These are phyloP conservation scores for Talpa occidentalis DNA, from an alignment of 2,113 vertebrate genomes.

Conservation along the genomic window DNA sequence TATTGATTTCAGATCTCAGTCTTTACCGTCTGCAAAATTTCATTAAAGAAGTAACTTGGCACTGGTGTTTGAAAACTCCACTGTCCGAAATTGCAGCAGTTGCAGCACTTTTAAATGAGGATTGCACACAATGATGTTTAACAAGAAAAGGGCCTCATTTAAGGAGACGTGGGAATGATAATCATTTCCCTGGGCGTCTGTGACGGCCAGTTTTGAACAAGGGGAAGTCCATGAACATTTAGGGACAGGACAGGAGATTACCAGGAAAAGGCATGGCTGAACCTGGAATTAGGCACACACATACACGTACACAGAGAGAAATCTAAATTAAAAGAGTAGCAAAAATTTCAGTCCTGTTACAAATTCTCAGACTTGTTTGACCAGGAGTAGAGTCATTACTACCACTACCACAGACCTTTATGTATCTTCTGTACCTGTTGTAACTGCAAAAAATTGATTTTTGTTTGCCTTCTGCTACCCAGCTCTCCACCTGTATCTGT, in stretches of 20 bases:
- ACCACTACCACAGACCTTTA: not conserved
- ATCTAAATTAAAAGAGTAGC: not conserved
- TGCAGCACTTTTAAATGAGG: not conserved
- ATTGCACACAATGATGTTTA: not conserved
- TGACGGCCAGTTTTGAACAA: not conserved
- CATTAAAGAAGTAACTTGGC: conserved; percentile 27
- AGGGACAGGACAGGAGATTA: not conserved
- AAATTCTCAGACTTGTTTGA: not conserved
- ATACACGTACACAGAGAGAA: not conserved
- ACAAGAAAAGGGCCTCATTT: not conserved
- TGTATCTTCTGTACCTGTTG: fast-evolving
- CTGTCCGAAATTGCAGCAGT: not conserved
- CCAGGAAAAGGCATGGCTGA: not conserved
- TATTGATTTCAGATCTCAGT: conserved; percentile 12
- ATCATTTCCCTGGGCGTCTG: not conserved
- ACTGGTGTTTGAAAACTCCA: not conserved
- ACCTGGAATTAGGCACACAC: not conserved
- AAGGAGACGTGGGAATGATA: not conserved
- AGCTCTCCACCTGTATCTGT: not conserved
- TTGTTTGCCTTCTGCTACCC: not conserved
- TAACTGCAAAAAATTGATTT: not conserved
- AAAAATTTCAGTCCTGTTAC: not conserved
- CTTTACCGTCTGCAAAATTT: conserved; percentile 27
- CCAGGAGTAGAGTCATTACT: not conserved
- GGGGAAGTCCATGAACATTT: not conserved